Conservation (phyloP, 2,888 invertebrate genomes). For the Nymphalis urticae region DNA sequence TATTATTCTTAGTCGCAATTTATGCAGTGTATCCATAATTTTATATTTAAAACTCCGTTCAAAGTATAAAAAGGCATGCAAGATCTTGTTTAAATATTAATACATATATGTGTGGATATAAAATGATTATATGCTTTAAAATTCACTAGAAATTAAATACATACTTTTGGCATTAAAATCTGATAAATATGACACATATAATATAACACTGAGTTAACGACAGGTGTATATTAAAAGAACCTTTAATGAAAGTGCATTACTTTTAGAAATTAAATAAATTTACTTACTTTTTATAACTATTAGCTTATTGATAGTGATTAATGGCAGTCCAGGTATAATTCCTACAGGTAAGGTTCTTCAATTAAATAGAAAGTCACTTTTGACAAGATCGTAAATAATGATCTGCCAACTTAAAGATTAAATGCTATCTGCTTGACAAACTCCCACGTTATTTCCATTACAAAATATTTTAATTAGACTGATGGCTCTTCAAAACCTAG, state of each 20-base stretch:
- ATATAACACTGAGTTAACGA: too few species aligned
- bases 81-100: too few species aligned
- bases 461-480: neutral
- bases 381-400: conserved; percentile 22
- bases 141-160: too few species aligned
- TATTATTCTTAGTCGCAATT: neutral
- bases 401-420: conserved; percentile 2
- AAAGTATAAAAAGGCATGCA: too few species aligned
- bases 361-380: conserved; percentile 20
- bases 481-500: neutral
- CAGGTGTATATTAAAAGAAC: too few species aligned
- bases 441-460: neutral
- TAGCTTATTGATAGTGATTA: conserved; percentile 19
- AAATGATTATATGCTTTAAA: too few species aligned
- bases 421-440: conserved; percentile 14
- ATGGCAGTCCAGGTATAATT: conserved; percentile 16
- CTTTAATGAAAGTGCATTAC: too few species aligned
- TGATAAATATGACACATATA: too few species aligned
- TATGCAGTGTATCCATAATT: too few species aligned
- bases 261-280: conserved; percentile 9
- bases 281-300: conserved; percentile 10
- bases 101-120: too few species aligned
- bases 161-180: too few species aligned
- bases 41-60: too few species aligned
- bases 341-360: conserved; percentile 16